phyloP scores from a whole-genome alignment of 2,888 invertebrate species.

The Ormyrus nitidulus region DNA sequence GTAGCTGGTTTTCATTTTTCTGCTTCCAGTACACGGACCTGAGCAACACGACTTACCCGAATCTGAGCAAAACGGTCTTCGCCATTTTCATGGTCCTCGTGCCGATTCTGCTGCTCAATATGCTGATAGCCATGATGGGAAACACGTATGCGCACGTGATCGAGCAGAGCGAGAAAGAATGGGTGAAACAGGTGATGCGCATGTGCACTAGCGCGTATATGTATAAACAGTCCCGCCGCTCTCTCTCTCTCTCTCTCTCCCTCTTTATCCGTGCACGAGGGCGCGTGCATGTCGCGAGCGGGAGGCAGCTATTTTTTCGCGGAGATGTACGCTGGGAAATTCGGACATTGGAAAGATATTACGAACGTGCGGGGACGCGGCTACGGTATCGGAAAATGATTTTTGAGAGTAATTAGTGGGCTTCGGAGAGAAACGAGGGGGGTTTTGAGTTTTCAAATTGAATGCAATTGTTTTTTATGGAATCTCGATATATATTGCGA shows the following conservation, averaged over 20 bases:
- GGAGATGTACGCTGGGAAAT: background rate
- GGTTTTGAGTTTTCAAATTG: too few species aligned
- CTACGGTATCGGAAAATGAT: constrained; percentile 3
- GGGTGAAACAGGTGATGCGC: constrained; percentile 90
- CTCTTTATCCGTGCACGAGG: background rate
- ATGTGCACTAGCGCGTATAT: background rate
- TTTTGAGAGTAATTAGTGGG: constrained; percentile 5
- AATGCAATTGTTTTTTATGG: too few species aligned
- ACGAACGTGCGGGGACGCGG: background rate
- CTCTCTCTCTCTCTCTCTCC: background rate
- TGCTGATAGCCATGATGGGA: constrained; percentile 99
- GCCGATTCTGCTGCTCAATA: constrained; percentile 96
- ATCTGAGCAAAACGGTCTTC: constrained; percentile 96
- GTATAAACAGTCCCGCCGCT: too few species aligned
- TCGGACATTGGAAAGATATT: constrained; percentile 34
- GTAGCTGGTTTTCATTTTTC: constrained; percentile 8
- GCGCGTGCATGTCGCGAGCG: background rate
- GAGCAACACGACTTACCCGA: constrained; percentile 91
- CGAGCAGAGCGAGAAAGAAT: constrained; percentile 98
- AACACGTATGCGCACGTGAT: constrained; percentile 99
- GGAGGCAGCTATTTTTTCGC: background rate
- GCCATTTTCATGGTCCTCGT: constrained; percentile 98
- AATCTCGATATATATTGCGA: too few species aligned
- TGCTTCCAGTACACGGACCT: constrained; percentile 91
- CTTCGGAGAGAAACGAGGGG: too few species aligned